A percentile compares a stretch with the other conserved stretches of the same genome.
phyloP scores from a whole-genome alignment of 2,797 vertebrate genomes.

The Diplodus puntazzo region DNA sequence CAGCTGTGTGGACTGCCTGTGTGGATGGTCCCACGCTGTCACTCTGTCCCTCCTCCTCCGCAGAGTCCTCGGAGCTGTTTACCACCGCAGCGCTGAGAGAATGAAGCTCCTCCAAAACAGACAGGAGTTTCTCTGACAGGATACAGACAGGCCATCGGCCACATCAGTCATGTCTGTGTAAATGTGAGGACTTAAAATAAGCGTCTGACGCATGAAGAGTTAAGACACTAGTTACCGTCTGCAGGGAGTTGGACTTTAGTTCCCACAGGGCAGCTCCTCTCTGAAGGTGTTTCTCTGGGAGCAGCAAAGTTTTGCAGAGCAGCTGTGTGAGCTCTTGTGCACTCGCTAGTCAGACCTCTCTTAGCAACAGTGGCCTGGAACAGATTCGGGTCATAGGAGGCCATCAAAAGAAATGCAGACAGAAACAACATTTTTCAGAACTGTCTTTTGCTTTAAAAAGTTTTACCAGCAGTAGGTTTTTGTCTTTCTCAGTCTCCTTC shows the following conservation, averaged over 20 bases:
- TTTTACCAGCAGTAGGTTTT: constrained; percentile 82
- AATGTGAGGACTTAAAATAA: constrained; percentile 31
- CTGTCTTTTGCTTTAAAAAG: constrained; percentile 13
- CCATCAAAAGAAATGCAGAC: constrained; percentile 4
- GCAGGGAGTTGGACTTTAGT: constrained; percentile 47
- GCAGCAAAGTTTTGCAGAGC: constrained; percentile 52
- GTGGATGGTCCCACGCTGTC: constrained; percentile 58
- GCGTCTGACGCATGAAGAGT: neutral
- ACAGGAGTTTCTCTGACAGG: constrained; percentile 82
- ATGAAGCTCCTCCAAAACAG: constrained; percentile 88
- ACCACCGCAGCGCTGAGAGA: constrained; percentile 87
- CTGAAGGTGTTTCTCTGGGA: constrained; percentile 42
- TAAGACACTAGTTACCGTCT: constrained; percentile 57
- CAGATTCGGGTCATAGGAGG: constrained; percentile 33
- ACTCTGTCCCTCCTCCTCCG: constrained; percentile 65
- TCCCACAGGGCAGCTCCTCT: constrained; percentile 10
- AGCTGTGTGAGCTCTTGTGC: constrained; percentile 75
- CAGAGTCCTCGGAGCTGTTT: constrained; percentile 84
- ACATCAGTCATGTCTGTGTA: constrained; percentile 39
- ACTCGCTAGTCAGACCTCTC: constrained; percentile 79
- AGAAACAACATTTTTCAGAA: constrained; percentile 19
- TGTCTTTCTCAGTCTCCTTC: constrained; percentile 82
- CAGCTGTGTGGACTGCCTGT: constrained; percentile 49
- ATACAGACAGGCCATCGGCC: constrained; percentile 51
- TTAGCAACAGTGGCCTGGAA: constrained; percentile 84